phyloP scores from a whole-genome alignment of 1,140 invertebrate species.

The Delia radicum region DNA sequence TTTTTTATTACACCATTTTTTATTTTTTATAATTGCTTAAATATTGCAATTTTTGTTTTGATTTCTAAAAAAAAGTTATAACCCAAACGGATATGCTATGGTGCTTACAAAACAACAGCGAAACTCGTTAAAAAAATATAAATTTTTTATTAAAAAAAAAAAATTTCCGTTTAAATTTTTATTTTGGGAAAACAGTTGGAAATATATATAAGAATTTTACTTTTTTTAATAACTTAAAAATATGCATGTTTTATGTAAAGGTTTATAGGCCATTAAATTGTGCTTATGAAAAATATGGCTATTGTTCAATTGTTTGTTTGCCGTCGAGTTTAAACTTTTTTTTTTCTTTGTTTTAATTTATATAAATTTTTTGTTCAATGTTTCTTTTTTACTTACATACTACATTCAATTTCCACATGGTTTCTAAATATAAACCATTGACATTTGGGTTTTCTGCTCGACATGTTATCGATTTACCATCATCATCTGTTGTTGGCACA shows the following conservation, averaged over 20 bases:
- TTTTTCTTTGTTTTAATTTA: not conserved
- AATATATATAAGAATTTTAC: not conserved
- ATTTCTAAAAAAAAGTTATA: too few relatives aligned
- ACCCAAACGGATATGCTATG: not conserved
- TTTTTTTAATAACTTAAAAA: not conserved
- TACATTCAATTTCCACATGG: conserved; percentile 78
- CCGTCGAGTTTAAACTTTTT: not conserved
- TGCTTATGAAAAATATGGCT: not conserved
- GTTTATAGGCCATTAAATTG: conserved; percentile 2
- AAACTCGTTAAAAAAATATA: not conserved
- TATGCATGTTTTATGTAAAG: not conserved
- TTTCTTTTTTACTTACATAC: conserved; percentile 12
- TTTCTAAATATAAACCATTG: conserved; percentile 75
- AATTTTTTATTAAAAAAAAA: not conserved
- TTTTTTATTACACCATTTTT: too few relatives aligned
- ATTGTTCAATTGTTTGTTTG: conserved; percentile 1
- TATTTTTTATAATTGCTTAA: too few relatives aligned
- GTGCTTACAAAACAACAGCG: not conserved
- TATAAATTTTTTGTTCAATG: not conserved
- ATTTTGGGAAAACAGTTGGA: not conserved
- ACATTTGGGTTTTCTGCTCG: conserved; percentile 85
- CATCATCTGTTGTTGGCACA: conserved; percentile 79
- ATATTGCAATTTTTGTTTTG: too few relatives aligned
- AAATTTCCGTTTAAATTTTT: not conserved
- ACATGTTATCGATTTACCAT: conserved; percentile 82